Conservation (phyloP, 2,113 vertebrate genomes). For the Pygoscelis antarcticus region DNA sequence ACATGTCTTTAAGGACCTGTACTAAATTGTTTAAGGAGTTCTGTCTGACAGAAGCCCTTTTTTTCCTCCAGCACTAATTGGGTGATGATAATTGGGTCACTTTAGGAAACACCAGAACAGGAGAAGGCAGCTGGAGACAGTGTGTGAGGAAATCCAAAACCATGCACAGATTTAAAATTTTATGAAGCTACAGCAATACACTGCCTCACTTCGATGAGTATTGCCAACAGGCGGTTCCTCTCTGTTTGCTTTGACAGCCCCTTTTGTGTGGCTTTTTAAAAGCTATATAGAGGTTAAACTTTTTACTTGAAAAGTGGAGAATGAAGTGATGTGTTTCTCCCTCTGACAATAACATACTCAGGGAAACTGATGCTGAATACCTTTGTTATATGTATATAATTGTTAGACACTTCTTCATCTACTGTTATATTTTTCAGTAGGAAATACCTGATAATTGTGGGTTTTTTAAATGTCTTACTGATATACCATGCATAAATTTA, state of each 20-base stretch:
- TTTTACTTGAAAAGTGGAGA: background rate
- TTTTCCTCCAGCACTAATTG: slow-evolving; percentile 59
- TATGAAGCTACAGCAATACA: background rate
- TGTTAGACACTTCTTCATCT: background rate
- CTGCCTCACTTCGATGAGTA: background rate
- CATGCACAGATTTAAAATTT: slow-evolving; percentile 49
- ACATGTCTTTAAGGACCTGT: background rate
- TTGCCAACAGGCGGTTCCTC: background rate
- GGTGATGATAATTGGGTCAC: slow-evolving; percentile 69
- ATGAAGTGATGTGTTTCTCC: background rate
- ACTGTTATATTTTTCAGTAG: background rate
- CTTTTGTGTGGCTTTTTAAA: background rate
- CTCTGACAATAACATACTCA: background rate
- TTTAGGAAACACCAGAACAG: slow-evolving; percentile 61
- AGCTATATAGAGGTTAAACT: background rate
- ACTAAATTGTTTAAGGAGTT: slow-evolving; percentile 33
- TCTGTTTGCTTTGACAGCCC: background rate
- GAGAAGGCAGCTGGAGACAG: slow-evolving; percentile 73
- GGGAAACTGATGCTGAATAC: background rate
- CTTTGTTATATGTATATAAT: background rate
- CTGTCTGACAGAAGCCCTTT: slow-evolving; percentile 47
- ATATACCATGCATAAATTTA: background rate
- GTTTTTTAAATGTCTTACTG: background rate
- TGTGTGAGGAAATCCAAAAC: slow-evolving; percentile 74
- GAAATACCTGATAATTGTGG: background rate